Evolutionary conservation across 2,113 vertebrate species (phyloP).

Genomic region (Podarcis muralis): DNA sequence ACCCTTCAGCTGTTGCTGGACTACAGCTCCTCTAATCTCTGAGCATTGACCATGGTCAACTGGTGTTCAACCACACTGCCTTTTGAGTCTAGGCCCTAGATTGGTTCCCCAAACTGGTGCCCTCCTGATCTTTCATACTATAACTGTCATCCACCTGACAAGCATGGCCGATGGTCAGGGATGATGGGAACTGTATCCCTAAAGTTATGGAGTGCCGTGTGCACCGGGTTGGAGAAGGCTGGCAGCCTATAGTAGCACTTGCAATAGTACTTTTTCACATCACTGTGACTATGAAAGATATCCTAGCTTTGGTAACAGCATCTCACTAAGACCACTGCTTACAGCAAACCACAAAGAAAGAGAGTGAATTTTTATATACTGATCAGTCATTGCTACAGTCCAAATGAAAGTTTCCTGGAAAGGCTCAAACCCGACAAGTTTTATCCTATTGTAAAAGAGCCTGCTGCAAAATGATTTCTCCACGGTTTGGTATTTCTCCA

Average conservation of each 20-base stretch:
- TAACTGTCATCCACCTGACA: too few relatives aligned
- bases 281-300: neutral
- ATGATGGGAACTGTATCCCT: too few relatives aligned
- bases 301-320: neutral
- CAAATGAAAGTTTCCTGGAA: constrained; percentile 16
- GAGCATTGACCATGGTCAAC: neutral
- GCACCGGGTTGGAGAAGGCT: too few relatives aligned
- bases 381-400: constrained; percentile 8
- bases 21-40: neutral
- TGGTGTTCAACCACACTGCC: too few relatives aligned
- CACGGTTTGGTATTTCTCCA: constrained; percentile 41
- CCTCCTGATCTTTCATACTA: too few relatives aligned
- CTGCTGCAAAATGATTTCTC: neutral
- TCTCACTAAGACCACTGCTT: neutral
- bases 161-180: too few relatives aligned
- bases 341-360: neutral
- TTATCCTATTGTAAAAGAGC: constrained; percentile 20
- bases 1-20: neutral
- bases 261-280: neutral
- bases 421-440: constrained; percentile 5
- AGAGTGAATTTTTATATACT: neutral
- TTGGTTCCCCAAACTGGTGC: too few relatives aligned
- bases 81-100: too few relatives aligned
- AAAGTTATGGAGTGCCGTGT: too few relatives aligned
- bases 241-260: neutral